Evolutionary conservation across 1,140 invertebrate genomes (phyloP).

Genomic region (Rhagoletis pomonella): DNA sequence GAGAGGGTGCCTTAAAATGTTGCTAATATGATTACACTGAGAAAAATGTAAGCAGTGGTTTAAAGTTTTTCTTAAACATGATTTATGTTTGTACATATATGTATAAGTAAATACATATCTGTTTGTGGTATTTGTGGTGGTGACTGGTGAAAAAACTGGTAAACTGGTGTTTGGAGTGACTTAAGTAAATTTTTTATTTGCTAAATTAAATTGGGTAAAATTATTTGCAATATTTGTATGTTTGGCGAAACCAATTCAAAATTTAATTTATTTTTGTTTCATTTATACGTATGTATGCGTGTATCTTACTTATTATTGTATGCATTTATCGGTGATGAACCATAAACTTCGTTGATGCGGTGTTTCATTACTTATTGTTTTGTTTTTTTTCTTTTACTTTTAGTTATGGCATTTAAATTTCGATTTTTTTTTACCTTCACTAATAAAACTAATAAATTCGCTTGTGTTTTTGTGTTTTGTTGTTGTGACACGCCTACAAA

Average conservation of each 20-base stretch:
- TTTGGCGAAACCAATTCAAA: not conserved
- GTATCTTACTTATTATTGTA: not conserved
- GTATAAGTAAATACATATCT: no score
- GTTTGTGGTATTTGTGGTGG: no score
- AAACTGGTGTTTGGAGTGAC: no score
- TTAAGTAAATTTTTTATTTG: no score
- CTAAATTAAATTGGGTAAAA: no score
- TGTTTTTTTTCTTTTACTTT: not conserved
- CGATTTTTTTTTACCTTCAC: not conserved
- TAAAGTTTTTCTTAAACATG: no score
- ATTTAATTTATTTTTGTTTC: not conserved
- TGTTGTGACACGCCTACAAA: not conserved
- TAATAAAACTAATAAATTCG: constrained; percentile 28
- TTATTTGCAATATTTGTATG: not conserved
- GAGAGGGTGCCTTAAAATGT: no score
- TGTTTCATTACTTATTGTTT: not conserved
- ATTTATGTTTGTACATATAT: no score
- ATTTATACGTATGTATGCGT: no score
- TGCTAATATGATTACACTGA: no score
- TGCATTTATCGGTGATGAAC: constrained; percentile 11
- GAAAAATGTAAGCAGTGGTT: no score
- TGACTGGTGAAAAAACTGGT: no score
- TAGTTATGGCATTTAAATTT: not conserved
- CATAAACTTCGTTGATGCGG: constrained; percentile 30
- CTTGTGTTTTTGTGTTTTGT: not conserved